Conservation (phyloP, 2,888 invertebrate species). For the Epistrophe eligans region DNA sequence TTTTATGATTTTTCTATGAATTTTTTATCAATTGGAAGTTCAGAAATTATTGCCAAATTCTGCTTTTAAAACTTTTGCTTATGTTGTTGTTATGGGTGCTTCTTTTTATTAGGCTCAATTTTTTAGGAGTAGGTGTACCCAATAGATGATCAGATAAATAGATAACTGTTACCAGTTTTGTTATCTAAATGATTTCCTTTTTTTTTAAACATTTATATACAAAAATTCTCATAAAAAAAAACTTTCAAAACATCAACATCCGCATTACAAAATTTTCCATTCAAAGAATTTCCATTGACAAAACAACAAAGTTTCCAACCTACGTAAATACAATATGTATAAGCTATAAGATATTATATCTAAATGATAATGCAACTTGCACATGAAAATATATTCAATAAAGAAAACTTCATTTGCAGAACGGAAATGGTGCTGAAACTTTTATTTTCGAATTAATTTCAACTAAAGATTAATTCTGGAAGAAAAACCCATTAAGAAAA, state of each 20-base stretch:
- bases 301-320: slow-evolving; percentile 1
- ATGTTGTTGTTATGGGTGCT: too few species aligned
- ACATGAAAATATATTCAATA: slow-evolving; percentile 12
- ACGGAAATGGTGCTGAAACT: slow-evolving; percentile 35
- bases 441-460: slow-evolving; percentile 64
- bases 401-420: slow-evolving; percentile 24
- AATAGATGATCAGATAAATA: too few species aligned
- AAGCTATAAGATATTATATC: background rate
- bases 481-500: slow-evolving; percentile 42
- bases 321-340: too few species aligned
- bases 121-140: too few species aligned
- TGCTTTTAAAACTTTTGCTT: too few species aligned
- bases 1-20: too few species aligned
- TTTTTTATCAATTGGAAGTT: too few species aligned
- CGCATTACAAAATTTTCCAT: background rate
- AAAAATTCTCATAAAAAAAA: slow-evolving; percentile 1
- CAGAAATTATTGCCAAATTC: too few species aligned
- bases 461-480: slow-evolving; percentile 53
- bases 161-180: background rate
- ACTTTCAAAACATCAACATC: slow-evolving; percentile 13
- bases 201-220: background rate
- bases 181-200: background rate
- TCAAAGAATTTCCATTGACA: slow-evolving; percentile 38
- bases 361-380: slow-evolving; percentile 34
- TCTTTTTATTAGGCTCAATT: too few species aligned